phyloP scores from a whole-genome alignment of 2,113 vertebrate genomes.

The Xyliphius kryptos region DNA sequence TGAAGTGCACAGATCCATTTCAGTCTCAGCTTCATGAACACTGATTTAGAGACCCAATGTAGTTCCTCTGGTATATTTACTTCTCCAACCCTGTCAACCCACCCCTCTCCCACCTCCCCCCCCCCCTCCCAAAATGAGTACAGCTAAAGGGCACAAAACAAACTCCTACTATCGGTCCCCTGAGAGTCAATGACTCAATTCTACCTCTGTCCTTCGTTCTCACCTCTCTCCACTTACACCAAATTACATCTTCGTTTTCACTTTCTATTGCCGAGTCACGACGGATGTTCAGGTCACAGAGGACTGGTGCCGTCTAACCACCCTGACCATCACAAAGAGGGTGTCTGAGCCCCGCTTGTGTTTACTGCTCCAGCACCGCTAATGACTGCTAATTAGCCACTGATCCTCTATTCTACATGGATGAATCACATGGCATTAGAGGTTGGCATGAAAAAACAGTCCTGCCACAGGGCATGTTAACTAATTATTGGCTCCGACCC shows the following conservation, averaged over 20 bases:
- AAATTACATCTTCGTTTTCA: constrained; percentile 34
- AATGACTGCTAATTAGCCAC: constrained; percentile 41
- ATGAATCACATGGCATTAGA: not conserved
- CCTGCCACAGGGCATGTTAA: constrained; percentile 23
- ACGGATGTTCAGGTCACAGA: not conserved
- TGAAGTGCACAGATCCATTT: no score
- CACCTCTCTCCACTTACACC: constrained; percentile 20
- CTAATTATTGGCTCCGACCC: constrained; percentile 21
- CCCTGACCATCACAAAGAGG: constrained; percentile 15
- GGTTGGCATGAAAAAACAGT: not conserved
- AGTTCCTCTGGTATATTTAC: no score
- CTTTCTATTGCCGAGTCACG: not conserved
- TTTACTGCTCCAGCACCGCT: constrained; percentile 7
- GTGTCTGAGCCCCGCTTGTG: constrained; percentile 7
- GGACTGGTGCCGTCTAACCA: constrained; percentile 25
- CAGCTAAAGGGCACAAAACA: constrained; percentile 14
- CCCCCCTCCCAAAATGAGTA: not conserved
- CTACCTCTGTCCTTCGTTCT: constrained; percentile 9
- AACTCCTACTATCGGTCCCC: constrained; percentile 1
- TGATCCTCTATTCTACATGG: not conserved
- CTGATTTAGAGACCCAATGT: no score
- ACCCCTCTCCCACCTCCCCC: no score
- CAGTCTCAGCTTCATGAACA: no score
- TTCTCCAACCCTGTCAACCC: no score
- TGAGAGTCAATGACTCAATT: constrained; percentile 33